phyloP scores from a whole-genome alignment of 2,888 invertebrate genomes.

The Drosophila kokeensis region DNA sequence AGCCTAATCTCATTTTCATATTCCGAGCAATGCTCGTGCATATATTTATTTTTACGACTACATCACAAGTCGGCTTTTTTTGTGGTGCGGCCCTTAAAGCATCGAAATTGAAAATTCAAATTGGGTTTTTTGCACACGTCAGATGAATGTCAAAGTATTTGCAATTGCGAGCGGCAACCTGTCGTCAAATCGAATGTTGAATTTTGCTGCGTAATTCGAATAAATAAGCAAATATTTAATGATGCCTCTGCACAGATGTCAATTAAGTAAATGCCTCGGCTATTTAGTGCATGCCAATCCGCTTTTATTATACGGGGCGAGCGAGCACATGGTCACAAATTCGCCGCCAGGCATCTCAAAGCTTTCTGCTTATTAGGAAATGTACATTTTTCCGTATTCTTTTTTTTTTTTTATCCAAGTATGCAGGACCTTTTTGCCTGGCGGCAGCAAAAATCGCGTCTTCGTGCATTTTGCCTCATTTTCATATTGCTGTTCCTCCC shows the following conservation, averaged over 20 bases:
- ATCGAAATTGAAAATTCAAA: slow-evolving; percentile 53
- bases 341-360: slow-evolving; percentile 25
- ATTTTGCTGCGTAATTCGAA: slow-evolving; percentile 13
- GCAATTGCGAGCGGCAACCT: slow-evolving; percentile 45
- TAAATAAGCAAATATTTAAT: slow-evolving; percentile 62
- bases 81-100: slow-evolving; percentile 18
- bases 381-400: slow-evolving; percentile 5
- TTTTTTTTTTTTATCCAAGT: slow-evolving; percentile 23
- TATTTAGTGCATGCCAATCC: slow-evolving; percentile 65
- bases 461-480: slow-evolving; percentile 57
- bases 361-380: slow-evolving; percentile 70
- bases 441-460: slow-evolving; percentile 32
- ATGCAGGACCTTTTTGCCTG: slow-evolving; percentile 43
- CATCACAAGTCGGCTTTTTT: slow-evolving; percentile 34
- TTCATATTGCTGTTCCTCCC: slow-evolving; percentile 74
- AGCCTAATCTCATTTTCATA: slow-evolving; percentile 15
- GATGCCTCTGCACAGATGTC: slow-evolving; percentile 52
- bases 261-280: slow-evolving; percentile 73
- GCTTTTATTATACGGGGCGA: slow-evolving; percentile 52
- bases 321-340: slow-evolving; percentile 9
- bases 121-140: slow-evolving; percentile 51
- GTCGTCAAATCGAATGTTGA: slow-evolving; percentile 28
- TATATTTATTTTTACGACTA: slow-evolving; percentile 22
- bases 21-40: slow-evolving; percentile 28
- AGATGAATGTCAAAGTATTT: slow-evolving; percentile 55